Conservation (phyloP, 2,888 invertebrate genomes). For the Coelopa pilipes region DNA sequence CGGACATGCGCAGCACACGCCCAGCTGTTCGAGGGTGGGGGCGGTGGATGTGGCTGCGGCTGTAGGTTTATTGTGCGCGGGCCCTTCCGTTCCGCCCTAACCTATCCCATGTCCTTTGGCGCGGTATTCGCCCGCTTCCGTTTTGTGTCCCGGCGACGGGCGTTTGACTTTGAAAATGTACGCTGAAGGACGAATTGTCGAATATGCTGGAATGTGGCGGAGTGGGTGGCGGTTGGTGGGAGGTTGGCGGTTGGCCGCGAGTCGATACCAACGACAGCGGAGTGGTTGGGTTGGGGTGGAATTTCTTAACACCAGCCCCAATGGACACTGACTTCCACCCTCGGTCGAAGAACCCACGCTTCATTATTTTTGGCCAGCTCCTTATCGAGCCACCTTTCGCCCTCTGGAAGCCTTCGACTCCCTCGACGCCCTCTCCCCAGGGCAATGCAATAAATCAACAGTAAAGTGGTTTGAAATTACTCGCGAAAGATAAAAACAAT, state of each 20-base stretch:
- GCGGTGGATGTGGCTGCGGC: background rate
- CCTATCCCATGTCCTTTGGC: too few relatives aligned
- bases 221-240: slow-evolving; percentile 1
- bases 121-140: too few relatives aligned
- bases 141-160: background rate
- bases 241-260: background rate
- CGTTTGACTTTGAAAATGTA: slow-evolving; percentile 40
- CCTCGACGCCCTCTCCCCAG: too few relatives aligned
- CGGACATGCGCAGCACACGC: slow-evolving; percentile 50
- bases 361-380: too few relatives aligned
- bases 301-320: background rate
- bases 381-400: too few relatives aligned
- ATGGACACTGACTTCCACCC: too few relatives aligned
- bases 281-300: background rate
- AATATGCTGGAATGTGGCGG: background rate
- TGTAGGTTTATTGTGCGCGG: too few relatives aligned
- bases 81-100: background rate
- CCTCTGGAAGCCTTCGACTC: too few relatives aligned
- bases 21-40: background rate
- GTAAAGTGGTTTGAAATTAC: too few relatives aligned
- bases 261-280: background rate
- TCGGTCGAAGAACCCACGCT: too few relatives aligned
- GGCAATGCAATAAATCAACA: too few relatives aligned
- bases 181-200: slow-evolving; percentile 37
- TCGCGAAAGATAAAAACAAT: too few relatives aligned